Evolutionary conservation across 2,888 invertebrate species (phyloP), one percentile per base, ranked within the genome.

Genomic region (Capitulum mitella): DNA sequence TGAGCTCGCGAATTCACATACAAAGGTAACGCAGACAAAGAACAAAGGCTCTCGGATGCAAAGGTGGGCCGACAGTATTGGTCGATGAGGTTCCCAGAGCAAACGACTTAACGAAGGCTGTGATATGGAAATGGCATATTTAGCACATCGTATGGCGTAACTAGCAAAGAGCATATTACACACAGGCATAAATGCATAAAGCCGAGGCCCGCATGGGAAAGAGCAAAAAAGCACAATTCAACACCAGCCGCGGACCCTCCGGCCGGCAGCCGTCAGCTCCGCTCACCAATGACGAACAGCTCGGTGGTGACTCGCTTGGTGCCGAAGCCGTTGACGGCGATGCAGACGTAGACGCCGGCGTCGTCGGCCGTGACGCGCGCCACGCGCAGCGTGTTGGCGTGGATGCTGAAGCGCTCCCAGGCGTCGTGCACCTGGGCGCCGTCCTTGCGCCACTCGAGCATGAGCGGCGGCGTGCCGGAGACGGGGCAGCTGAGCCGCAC

Each of bases 321-420:
- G 74, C 80, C 80, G 77, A 80, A 80, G 46, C 80, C 80, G 48
- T 80, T 80, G 78, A 80, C 78, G 61, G 80, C 80, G 19, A 78
- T 43, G 64, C 80, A 80, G 64, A 77, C 70, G 76, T 79, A 80
- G 77, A 78, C 58, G 5, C 80, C 80, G 40, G 78, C 78, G 78
- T 80, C 80, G 0, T 22, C 46, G 12, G 46, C 34, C 0, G 78
- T 70, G 46, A 79, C 79, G 48, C 79, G 78, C 29, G 54, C 40
- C 37, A 80, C 78, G 43, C 51, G 78, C 37, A 80, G 80, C 22
- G 74, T 80, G 37, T 78, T 61, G 8, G 58, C 78, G n/a, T 75
- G 77, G 26, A 79, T 46, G 32, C 77, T 64, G 76, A 79, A 76
- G 46, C 80, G 37, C 74, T 80, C 79, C 80, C 80, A 80, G 10